Base-by-base conservation (phyloP, 2,113 vertebrate species). In the Hemichromis elongatus region DNA sequence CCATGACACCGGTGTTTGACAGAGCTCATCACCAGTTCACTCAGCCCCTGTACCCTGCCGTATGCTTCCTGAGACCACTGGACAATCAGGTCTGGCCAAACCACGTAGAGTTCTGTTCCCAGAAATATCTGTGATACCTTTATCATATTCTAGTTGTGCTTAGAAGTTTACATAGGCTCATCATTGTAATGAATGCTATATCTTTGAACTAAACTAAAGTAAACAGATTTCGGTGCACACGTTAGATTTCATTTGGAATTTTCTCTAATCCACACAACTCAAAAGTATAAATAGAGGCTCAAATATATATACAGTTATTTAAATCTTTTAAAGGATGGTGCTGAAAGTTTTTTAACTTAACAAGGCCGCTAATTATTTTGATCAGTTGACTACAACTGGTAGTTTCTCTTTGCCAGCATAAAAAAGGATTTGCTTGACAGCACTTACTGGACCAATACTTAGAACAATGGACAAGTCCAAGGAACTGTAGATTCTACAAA, bases 1-100 rank as follows among this genome's bases (percentile, higher is more conserved):
- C 90, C 3, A 30, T 94, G 79, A 90, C 86, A 0, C 68, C 92
- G 1, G 77, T 96, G 75, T 96, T 96, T 2, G 94, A 96, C 88
- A 80, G 95, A 47, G 93, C 85, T 45, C 90, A 96, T 42, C 96
- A 96, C 85, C 95, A 95, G 82, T 96, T 97, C 93, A 95, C 92
- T 0, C 94, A 95, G 88, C 94, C 96, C 0, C 84, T 96, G 77
- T 95, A 92, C 79, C 95, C 95, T 0, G 95, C 95, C 3, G 6
- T 96, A 7, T 89, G 95, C 52, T 95, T 96, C 85, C 92, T 96
- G 40, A 94, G 57, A 86, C 92, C 94, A 5, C 24, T 45, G 7
- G 89, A 89, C 21, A 73, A 52, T 50, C 91, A 90, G 55, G 10
- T 21, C 12, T 91, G 92, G 87, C 89, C 93, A 6, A 89, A 90